Evolutionary conservation across 2,113 vertebrate genomes (phyloP).

Genomic region (Eurystomus gularis): DNA sequence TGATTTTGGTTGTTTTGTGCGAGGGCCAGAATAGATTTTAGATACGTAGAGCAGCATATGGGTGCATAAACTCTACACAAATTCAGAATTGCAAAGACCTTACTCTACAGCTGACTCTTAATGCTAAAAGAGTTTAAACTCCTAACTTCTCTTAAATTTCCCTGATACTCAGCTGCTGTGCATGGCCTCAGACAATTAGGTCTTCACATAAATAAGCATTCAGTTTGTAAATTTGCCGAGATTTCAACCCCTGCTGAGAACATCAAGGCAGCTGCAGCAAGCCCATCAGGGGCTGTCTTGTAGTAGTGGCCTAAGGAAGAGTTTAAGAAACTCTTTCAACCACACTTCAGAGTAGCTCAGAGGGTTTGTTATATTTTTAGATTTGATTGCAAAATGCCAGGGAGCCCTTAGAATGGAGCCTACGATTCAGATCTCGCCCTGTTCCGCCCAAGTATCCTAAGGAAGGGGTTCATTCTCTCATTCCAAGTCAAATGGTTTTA

Average conservation of each 20-base stretch:
- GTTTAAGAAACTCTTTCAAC: background rate
- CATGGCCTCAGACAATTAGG: background rate
- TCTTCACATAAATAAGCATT: background rate
- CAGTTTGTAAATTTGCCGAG: background rate
- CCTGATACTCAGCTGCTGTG: background rate
- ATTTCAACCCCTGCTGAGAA: background rate
- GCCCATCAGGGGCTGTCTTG: background rate
- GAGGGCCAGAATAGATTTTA: background rate
- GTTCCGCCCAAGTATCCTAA: background rate
- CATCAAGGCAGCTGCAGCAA: background rate
- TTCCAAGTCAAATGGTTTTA: background rate
- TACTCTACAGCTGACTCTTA: background rate
- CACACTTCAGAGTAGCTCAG: background rate
- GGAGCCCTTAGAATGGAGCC: background rate
- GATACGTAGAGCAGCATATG: too few species aligned
- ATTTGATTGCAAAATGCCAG: background rate
- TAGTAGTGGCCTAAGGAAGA: background rate
- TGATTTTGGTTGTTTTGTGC: background rate
- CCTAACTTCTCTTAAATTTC: background rate
- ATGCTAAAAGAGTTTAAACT: background rate
- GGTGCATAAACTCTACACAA: background rate
- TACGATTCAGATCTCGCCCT: background rate
- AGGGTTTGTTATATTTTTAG: background rate
- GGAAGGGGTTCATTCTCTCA: background rate
- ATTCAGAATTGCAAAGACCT: background rate